Conservation (phyloP, 2,888 invertebrate genomes). For the Ennomos erosarius region DNA sequence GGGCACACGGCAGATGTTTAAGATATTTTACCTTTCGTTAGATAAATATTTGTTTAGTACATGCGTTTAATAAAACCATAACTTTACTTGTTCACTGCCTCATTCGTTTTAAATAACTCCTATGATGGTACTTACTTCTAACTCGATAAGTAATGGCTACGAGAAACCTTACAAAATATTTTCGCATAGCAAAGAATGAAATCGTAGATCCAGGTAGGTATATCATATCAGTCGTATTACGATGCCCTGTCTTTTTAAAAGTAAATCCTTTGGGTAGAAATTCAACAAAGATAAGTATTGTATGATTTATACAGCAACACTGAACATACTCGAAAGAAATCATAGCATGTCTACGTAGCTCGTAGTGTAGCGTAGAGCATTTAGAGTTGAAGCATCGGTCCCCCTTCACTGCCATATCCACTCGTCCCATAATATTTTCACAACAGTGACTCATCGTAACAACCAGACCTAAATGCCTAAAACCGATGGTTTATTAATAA, state of each 20-base stretch:
- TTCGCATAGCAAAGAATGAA: constrained; percentile 4
- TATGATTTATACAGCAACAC: too few relatives aligned
- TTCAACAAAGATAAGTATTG: too few relatives aligned
- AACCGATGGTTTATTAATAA: constrained; percentile 12
- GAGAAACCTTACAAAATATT: constrained; percentile 21
- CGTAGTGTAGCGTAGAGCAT: too few relatives aligned
- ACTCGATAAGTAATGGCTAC: constrained; percentile 5
- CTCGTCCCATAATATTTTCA: not conserved
- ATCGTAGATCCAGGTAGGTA: not conserved
- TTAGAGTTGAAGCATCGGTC: not conserved
- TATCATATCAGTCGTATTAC: constrained; percentile 1
- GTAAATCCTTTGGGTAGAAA: too few relatives aligned
- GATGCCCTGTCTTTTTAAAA: not conserved
- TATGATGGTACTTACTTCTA: constrained; percentile 1
- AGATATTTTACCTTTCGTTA: too few relatives aligned
- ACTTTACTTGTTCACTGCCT: too few relatives aligned
- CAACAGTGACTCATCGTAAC: too few relatives aligned
- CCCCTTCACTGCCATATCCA: not conserved
- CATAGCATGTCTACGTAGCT: too few relatives aligned
- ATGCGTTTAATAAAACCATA: too few relatives aligned
- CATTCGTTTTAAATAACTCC: not conserved
- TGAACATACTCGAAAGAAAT: too few relatives aligned
- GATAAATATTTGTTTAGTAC: too few relatives aligned
- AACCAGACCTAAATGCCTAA: not conserved
- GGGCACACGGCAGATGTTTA: too few relatives aligned